A percentile compares a stretch with the other conserved stretches of the same genome.
These are phyloP conservation scores for Epistrophe eligans DNA, from an alignment of 2,888 invertebrate genomes.

Conservation along the genomic window DNA sequence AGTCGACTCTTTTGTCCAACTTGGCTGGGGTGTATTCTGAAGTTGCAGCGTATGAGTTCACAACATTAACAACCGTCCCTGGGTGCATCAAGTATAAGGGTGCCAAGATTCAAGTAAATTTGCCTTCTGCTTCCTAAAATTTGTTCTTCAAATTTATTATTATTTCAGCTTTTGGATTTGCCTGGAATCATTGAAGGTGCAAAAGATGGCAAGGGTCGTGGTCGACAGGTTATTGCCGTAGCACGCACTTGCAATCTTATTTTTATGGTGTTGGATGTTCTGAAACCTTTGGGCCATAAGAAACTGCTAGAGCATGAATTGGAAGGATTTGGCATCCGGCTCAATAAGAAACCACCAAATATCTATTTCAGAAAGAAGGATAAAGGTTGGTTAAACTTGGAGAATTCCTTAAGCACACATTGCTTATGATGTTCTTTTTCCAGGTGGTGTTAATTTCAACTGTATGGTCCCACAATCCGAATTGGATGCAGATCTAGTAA, in stretches of 20 bases:
- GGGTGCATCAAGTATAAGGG: slow-evolving; percentile 99
- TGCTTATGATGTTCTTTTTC: background rate
- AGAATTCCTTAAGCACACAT: background rate
- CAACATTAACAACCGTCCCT: slow-evolving; percentile 99
- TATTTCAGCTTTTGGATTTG: slow-evolving; percentile 94
- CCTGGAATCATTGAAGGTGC: slow-evolving; percentile 99
- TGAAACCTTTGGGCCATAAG: slow-evolving; percentile 99
- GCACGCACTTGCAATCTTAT: slow-evolving; percentile 99
- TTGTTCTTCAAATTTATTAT: background rate
- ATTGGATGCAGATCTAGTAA: slow-evolving; percentile 96
- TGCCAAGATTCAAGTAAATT: slow-evolving; percentile 96
- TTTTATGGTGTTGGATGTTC: slow-evolving; percentile 98
- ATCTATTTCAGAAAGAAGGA: slow-evolving; percentile 98
- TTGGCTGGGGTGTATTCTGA: slow-evolving; percentile 99
- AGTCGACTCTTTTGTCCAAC: slow-evolving; percentile 98
- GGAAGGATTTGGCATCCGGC: slow-evolving; percentile 98
- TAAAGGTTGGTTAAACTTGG: slow-evolving; percentile 86
- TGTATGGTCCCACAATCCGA: slow-evolving; percentile 96
- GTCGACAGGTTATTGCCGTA: slow-evolving; percentile 99
- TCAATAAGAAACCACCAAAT: slow-evolving; percentile 98
- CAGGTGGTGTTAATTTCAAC: slow-evolving; percentile 96
- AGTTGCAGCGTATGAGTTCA: slow-evolving; percentile 99
- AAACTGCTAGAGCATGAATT: slow-evolving; percentile 97
- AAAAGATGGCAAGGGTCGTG: slow-evolving; percentile 99
- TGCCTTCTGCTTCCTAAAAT: background rate